phyloP scores from a whole-genome alignment of 1,140 invertebrate genomes.

The Neodiprion virginianus region DNA sequence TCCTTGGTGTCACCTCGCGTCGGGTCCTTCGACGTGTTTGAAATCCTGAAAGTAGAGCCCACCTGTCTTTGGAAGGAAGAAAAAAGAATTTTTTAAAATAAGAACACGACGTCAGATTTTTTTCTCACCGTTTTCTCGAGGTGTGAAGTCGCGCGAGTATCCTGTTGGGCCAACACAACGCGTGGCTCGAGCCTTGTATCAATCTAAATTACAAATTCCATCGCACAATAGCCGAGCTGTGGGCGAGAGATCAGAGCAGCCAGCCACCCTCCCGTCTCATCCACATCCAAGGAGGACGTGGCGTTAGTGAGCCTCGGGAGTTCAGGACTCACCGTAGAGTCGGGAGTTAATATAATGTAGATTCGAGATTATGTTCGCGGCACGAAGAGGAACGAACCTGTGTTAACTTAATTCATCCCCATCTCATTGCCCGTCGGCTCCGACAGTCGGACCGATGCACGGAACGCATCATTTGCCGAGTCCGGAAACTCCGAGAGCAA shows the following conservation, averaged over 20 bases:
- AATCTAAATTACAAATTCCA: conserved; percentile 60
- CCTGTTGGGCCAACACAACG: neutral
- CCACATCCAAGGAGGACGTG: neutral
- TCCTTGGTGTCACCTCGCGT: no score
- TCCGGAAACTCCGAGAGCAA: conserved; percentile 30
- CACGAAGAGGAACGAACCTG: conserved; percentile 25
- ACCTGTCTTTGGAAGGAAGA: neutral
- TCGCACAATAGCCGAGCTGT: conserved; percentile 44
- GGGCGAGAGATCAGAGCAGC: neutral
- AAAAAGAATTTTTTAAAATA: neutral
- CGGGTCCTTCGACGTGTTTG: neutral
- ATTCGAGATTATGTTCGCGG: conserved; percentile 24
- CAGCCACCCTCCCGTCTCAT: neutral
- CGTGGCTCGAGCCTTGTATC: conserved; percentile 33
- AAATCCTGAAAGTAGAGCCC: neutral
- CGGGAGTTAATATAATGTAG: conserved; percentile 36
- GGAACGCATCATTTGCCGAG: conserved; percentile 42
- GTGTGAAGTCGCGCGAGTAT: neutral
- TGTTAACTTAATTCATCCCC: conserved; percentile 63
- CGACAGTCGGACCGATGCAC: conserved; percentile 45
- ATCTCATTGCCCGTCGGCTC: conserved; percentile 60
- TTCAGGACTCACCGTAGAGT: no score
- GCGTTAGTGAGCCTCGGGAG: neutral
- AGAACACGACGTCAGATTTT: neutral
- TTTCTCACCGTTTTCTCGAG: neutral